Evolutionary conservation across 2,113 vertebrate species (phyloP).

Genomic region (Chloropsis cyanopogon): DNA sequence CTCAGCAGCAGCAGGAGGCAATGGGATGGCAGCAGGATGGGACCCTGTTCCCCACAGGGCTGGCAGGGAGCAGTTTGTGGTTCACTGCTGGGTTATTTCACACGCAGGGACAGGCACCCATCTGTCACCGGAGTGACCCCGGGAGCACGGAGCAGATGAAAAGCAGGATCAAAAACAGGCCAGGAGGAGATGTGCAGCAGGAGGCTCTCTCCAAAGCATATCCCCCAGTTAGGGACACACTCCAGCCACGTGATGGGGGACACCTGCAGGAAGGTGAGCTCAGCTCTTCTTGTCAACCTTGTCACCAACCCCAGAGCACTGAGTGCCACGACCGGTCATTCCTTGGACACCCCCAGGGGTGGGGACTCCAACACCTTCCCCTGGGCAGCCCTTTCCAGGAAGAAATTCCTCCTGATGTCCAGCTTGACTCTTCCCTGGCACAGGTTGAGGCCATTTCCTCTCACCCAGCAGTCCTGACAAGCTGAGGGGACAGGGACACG

Average conservation of each 20-base stretch:
- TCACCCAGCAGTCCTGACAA: neutral
- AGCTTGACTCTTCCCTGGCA: neutral
- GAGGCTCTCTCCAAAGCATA: neutral
- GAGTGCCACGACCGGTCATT: rapidly evolving
- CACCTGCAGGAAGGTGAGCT: neutral
- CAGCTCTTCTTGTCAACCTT: neutral
- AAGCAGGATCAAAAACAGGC: neutral
- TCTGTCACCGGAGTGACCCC: neutral
- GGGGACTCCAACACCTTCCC: neutral
- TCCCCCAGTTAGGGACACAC: neutral
- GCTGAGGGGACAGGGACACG: neutral
- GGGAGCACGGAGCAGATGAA: neutral
- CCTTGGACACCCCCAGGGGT: neutral
- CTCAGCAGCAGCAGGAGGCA: neutral
- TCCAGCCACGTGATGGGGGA: neutral
- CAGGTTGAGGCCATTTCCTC: rapidly evolving
- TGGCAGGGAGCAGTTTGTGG: neutral
- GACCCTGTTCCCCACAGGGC: neutral
- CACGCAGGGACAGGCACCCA: neutral
- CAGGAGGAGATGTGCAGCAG: neutral
- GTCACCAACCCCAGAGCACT: neutral
- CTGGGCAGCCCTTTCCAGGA: neutral
- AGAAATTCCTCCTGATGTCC: neutral
- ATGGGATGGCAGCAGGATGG: neutral
- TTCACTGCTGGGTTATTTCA: neutral